phyloP scores from a whole-genome alignment of 2,888 invertebrate species.

The Arge pagana region DNA sequence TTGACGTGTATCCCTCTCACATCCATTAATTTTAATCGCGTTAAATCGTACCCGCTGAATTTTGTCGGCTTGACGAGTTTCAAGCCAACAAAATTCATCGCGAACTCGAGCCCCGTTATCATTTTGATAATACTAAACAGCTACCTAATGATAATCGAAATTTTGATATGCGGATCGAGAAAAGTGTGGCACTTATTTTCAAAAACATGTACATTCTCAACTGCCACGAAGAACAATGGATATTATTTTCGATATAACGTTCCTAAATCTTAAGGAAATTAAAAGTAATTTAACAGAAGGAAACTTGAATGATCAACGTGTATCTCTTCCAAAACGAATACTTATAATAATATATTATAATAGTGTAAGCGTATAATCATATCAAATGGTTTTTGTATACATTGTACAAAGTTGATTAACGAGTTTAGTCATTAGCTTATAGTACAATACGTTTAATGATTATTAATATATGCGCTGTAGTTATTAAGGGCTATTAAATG shows the following conservation, averaged over 20 bases:
- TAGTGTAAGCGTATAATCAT: constrained; percentile 49
- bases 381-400: constrained; percentile 54
- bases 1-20: not conserved
- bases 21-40: constrained; percentile 6
- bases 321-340: constrained; percentile 47
- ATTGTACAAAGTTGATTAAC: constrained; percentile 52
- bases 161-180: constrained; percentile 16
- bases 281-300: constrained; percentile 31
- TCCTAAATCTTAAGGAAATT: constrained; percentile 45
- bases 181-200: constrained; percentile 42
- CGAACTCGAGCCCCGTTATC: constrained; percentile 9
- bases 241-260: constrained; percentile 52
- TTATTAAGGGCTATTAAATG: constrained; percentile 34
- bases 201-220: constrained; percentile 37
- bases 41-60: constrained; percentile 5
- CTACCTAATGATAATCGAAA: constrained; percentile 14
- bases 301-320: constrained; percentile 39
- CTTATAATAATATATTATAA: constrained; percentile 28
- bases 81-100: constrained; percentile 12
- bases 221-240: constrained; percentile 43
- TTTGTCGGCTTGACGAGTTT: constrained; percentile 18
- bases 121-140: constrained; percentile 11
- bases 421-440: constrained; percentile 53
- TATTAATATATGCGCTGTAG: constrained; percentile 31
- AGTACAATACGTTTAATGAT: constrained; percentile 42